These are phyloP conservation scores for Calliphora vomitoria DNA, from an alignment of 2,888 invertebrate species.

Conservation along the genomic window DNA sequence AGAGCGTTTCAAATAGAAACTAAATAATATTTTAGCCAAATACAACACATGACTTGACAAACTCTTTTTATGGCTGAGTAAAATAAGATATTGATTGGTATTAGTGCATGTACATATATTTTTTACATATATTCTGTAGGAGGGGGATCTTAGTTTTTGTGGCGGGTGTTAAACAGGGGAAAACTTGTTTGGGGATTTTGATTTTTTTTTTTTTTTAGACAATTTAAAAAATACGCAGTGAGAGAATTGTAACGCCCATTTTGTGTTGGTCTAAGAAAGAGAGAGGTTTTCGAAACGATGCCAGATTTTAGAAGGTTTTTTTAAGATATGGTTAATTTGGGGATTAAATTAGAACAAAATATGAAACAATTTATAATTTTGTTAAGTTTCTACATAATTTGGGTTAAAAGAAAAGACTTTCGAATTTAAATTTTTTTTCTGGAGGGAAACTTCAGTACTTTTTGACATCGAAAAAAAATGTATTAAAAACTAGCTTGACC, in stretches of 20 bases:
- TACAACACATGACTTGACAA: slow-evolving; percentile 67
- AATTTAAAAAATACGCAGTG: not conserved
- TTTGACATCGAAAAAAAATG: no score
- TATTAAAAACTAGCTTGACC: no score
- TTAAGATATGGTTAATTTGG: not conserved
- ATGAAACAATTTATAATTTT: no score
- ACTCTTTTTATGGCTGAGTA: slow-evolving; percentile 55
- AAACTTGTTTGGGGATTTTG: slow-evolving; percentile 63
- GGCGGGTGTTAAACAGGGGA: slow-evolving; percentile 57
- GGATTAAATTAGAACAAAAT: no score
- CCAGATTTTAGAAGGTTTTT: slow-evolving; percentile 42
- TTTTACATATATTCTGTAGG: slow-evolving; percentile 19
- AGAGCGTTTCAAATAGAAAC: slow-evolving; percentile 74
- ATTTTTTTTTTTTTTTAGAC: slow-evolving; percentile 1
- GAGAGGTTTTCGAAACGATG: slow-evolving; percentile 24
- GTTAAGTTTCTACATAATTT: no score
- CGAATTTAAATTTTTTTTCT: no score
- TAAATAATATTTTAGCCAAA: slow-evolving; percentile 66
- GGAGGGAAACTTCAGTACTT: no score
- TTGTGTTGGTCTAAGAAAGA: slow-evolving; percentile 17
- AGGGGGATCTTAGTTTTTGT: slow-evolving; percentile 26
- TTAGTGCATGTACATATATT: slow-evolving; percentile 34
- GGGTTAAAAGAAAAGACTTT: no score
- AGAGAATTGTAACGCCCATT: slow-evolving; percentile 66
- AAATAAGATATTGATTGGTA: slow-evolving; percentile 2